These are phyloP conservation scores for Echiichthys vipera DNA, from an alignment of 2,797 vertebrate genomes.

Conservation along the genomic window DNA sequence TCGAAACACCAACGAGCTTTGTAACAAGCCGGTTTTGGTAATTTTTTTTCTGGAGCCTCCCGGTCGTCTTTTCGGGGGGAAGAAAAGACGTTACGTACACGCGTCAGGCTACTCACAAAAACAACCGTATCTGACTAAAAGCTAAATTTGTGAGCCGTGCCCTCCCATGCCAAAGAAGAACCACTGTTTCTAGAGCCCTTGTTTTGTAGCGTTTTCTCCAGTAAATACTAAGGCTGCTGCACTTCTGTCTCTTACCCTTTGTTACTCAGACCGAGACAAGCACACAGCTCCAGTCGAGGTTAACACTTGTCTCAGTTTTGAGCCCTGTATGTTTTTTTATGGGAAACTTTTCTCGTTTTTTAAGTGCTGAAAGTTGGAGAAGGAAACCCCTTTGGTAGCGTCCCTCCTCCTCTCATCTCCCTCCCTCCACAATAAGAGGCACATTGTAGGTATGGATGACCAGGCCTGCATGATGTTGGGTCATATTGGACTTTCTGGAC, in stretches of 20 bases:
- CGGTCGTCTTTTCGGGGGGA: conserved; percentile 11
- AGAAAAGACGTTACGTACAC: not conserved
- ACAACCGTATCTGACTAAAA: conserved; percentile 4
- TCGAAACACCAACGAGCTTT: too few species aligned
- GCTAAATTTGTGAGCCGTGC: not conserved
- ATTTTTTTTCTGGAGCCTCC: conserved; percentile 1
- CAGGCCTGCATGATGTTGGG: conserved; percentile 77
- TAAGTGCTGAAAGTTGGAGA: conserved; percentile 11
- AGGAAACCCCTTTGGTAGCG: conserved; percentile 3
- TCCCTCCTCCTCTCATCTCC: not conserved
- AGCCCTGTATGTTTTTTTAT: conserved; percentile 4
- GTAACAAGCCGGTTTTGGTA: not conserved
- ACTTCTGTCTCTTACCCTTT: conserved; percentile 23
- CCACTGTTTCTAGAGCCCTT: not conserved
- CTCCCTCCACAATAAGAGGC: conserved; percentile 10
- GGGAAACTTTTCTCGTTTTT: conserved; percentile 29
- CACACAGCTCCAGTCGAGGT: not conserved
- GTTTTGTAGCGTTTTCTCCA: not conserved
- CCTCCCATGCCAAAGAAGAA: conserved; percentile 10
- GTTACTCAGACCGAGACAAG: conserved; percentile 8
- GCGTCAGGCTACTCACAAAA: conserved; percentile 6
- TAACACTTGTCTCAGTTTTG: not conserved
- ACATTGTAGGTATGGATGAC: conserved; percentile 73
- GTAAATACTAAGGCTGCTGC: conserved; percentile 2
- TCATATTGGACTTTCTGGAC: conserved; percentile 58